These are phyloP conservation scores for Spodoptera frugiperda DNA, from an alignment of 1,140 invertebrate genomes.

Conservation along the genomic window DNA sequence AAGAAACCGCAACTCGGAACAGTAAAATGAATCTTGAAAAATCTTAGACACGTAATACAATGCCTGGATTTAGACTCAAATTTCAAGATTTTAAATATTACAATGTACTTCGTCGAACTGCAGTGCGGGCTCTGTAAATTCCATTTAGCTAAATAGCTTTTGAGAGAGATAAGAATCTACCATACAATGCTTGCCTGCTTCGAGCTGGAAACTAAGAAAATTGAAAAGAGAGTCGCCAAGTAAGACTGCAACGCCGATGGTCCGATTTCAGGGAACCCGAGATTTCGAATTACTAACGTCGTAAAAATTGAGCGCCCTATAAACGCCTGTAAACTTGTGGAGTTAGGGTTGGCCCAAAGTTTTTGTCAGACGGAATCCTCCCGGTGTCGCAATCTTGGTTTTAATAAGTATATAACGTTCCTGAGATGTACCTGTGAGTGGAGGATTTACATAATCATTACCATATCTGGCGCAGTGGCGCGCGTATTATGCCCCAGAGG, in stretches of 20 bases:
- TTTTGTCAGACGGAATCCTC: slow-evolving; percentile 78
- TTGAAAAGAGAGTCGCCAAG: slow-evolving; percentile 85
- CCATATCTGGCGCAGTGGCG: slow-evolving; percentile 86
- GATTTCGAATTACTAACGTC: slow-evolving; percentile 79
- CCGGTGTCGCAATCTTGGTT: slow-evolving; percentile 83
- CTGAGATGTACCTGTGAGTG: slow-evolving; percentile 83
- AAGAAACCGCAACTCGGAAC: slow-evolving; percentile 52
- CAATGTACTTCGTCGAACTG: slow-evolving; percentile 85
- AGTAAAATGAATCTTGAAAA: slow-evolving; percentile 66
- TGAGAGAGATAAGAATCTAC: slow-evolving; percentile 85
- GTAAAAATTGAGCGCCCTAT: slow-evolving; percentile 80
- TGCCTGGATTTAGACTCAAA: slow-evolving; percentile 77
- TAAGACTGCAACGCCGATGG: slow-evolving; percentile 78
- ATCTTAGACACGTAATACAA: slow-evolving; percentile 75
- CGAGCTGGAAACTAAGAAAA: slow-evolving; percentile 84
- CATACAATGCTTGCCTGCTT: slow-evolving; percentile 84
- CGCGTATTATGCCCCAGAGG: slow-evolving; percentile 86
- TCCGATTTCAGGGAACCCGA: slow-evolving; percentile 83
- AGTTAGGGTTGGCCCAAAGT: slow-evolving; percentile 67
- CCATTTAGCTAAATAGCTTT: slow-evolving; percentile 86
- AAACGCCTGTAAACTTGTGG: slow-evolving; percentile 72
- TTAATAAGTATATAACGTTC: slow-evolving; percentile 86
- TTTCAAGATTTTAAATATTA: slow-evolving; percentile 85
- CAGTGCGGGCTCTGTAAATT: slow-evolving; percentile 85
- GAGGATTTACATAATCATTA: slow-evolving; percentile 86